These are phyloP conservation scores for Enteromius fasciolatus DNA, from an alignment of 2,797 vertebrate genomes.

Conservation along the genomic window DNA sequence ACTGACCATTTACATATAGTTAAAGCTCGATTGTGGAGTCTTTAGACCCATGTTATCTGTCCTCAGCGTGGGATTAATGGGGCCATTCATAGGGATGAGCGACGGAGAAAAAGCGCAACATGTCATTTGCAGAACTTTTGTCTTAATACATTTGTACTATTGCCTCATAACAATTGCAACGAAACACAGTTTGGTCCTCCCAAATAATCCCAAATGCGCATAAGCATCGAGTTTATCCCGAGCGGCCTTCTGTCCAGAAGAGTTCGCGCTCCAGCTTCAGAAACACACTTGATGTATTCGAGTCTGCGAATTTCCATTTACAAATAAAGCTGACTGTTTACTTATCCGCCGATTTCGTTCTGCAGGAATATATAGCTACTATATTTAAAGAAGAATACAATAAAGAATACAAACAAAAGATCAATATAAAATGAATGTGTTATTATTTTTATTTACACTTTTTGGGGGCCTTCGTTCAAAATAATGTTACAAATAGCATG, in stretches of 20 bases:
- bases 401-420: neutral
- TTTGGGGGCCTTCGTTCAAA: neutral
- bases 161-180: slow-evolving; percentile 36
- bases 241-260: slow-evolving; percentile 9
- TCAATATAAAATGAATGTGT: neutral
- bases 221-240: neutral
- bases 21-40: slow-evolving; percentile 66
- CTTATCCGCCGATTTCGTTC: neutral
- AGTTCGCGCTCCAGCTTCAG: neutral
- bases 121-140: slow-evolving; percentile 58
- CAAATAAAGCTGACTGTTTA: neutral
- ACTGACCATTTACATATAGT: slow-evolving; percentile 71
- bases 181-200: slow-evolving; percentile 47
- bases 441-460: neutral
- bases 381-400: neutral
- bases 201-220: slow-evolving; percentile 38
- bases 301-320: neutral
- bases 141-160: slow-evolving; percentile 57
- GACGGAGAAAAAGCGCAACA: slow-evolving; percentile 52
- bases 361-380: neutral
- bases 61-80: slow-evolving; percentile 58
- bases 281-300: neutral
- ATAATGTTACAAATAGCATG: neutral
- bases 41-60: slow-evolving; percentile 58
- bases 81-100: slow-evolving; percentile 59